Base-by-base conservation (phyloP, 2,113 vertebrate species). In the Cinclus cinclus region DNA sequence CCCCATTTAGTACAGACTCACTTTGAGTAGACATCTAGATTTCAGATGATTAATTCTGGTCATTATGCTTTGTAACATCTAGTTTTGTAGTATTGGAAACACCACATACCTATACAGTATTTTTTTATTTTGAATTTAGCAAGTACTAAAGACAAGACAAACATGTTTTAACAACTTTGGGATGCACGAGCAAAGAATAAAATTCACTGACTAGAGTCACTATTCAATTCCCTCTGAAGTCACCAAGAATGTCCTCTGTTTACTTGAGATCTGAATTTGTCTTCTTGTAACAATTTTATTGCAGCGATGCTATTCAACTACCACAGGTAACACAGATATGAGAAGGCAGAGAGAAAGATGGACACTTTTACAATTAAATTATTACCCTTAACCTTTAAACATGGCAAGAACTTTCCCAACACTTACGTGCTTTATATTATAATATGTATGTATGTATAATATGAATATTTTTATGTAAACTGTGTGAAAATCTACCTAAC, bases 81-180 rank as follows among this genome's bases (percentile, higher is more conserved):
- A 56, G 18, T 53, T 83, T 73, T 86, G 19, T n/a, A 55, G 78
- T 75, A 62, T 15, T 89, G 67, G 70, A 94, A 95, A 76, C 53
- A 81, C 42, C 79, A 37, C 20, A 13, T 20, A n/a, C 83, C 41
- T 89, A 80, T 50, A 82, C 31, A 82, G 44, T 60, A 91, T 23
- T 44, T 10, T 56, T 81, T 90, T 92, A n/a, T 80, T 93, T 55
- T 90, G 79, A 92, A 52, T 75, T 83, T 81, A 96, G n/a, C 15
- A 56, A 52, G 67, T 53, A 35, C 22, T 84, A 85, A 77, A 46
- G 24, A 58, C 76, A 89, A 69, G 90, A 83, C 15, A 94, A 94
- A 65, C 20, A 33, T 62, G 10, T 60, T 81, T 89, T 74, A 35
- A 27, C 23, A 94, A 56, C n/a, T 68, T 62, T 25, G 30, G 15